Conservation (phyloP, 1,140 invertebrate genomes). For the Alviniconcha marisindica region DNA sequence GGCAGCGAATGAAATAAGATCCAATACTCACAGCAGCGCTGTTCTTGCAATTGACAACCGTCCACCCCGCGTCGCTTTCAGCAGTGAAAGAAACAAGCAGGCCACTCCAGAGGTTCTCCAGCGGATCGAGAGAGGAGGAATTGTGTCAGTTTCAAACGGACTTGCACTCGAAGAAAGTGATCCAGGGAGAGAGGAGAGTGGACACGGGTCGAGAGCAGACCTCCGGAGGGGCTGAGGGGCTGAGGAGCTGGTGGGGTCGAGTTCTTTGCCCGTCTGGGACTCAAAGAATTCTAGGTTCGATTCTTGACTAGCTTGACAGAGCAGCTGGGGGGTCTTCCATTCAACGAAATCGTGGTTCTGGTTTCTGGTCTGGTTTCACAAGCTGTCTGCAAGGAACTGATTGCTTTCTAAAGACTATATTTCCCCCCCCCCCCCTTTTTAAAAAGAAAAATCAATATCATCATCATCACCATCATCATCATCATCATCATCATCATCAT, state of each 20-base stretch:
- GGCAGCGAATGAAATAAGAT: background rate
- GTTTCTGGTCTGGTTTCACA: too few species aligned
- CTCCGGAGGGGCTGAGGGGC: constrained; percentile 8
- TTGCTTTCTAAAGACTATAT: too few species aligned
- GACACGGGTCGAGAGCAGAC: constrained; percentile 29
- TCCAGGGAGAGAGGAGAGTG: background rate
- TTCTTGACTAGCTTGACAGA: background rate
- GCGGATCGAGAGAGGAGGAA: background rate
- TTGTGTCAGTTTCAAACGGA: constrained; percentile 5
- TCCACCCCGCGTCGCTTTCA: background rate
- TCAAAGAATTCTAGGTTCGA: background rate
- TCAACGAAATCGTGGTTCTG: too few species aligned
- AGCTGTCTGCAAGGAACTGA: too few species aligned
- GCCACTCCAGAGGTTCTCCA: background rate
- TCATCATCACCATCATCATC: too few species aligned
- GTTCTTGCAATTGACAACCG: constrained; percentile 16
- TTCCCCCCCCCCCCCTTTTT: too few species aligned
- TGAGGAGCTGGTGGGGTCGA: background rate
- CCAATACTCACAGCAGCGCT: background rate
- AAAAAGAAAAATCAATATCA: too few species aligned
- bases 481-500: too few species aligned
- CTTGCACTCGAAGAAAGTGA: constrained; percentile 7
- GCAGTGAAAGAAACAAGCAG: constrained; percentile 20
- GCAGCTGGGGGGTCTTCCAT: background rate
- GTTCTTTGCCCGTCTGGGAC: background rate